Evolutionary conservation across 1,140 invertebrate species (phyloP), one percentile per base, ranked within the genome.

Genomic region (Varroa destructor): DNA sequence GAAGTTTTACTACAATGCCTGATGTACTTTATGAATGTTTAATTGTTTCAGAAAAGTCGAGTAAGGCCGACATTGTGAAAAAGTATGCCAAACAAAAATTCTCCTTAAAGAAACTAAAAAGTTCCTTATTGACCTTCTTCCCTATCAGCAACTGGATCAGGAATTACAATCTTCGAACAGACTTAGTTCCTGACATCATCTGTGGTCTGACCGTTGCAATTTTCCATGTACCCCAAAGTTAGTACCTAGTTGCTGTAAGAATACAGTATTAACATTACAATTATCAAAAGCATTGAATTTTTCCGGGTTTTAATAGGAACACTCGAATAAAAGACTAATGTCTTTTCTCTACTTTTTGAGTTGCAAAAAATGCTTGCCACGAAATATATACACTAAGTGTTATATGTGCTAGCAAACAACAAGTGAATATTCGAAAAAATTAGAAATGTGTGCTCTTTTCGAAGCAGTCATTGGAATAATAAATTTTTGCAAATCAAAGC

Each of bases 221-320:
- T 73, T 89, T 95, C 87, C 90, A 94, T 77, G 91, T 95, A 78
- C 91, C 91, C 0, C 92, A 94, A 84, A 90, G 88, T 85, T 81
- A 79, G 74, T 42, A 10, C 8, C 1, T 12, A 36, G 14, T 2
- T 43, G 55, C 10, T 37, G 12, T 51, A 1, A 5, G 43, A 54
- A 42, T 51, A 14, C 8, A 51, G 25, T 8, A 5, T 40, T 25
- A 43, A 40, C 40, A 67, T 46, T 70, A 6, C 43, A 1, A 40
- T 70, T 14, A n/a, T n/a, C 2, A 12, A 1, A 5, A 6, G 43
- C 6, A 12, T 1, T 25, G 25, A 71, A 46, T 51, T 43, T 40
- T 36, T 42, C 25, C 4, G 1, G 43, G 1, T 43, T 73, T 3
- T 43, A 14, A 46, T 14, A 25, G 25, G 25, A 25, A 25, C 25